phyloP scores from a whole-genome alignment of 2,888 invertebrate species.

The Eupithecia dodoneata region DNA sequence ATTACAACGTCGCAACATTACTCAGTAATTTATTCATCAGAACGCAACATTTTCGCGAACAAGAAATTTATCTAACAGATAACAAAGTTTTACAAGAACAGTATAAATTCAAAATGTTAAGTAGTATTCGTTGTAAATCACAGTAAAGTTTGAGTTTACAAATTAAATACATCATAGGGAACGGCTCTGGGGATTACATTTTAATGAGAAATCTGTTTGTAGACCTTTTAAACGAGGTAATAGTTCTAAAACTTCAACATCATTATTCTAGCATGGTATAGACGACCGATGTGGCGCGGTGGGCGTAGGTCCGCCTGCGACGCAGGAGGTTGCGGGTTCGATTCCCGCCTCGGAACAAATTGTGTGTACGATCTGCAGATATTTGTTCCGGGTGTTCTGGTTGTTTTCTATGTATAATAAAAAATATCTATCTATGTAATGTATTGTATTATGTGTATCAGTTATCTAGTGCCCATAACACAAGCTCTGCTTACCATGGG shows the following conservation, averaged over 20 bases:
- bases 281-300: too few relatives aligned
- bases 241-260: not conserved
- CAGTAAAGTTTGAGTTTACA: conserved; percentile 51
- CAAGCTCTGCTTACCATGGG: too few relatives aligned
- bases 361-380: too few relatives aligned
- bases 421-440: too few relatives aligned
- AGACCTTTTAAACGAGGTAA: not conserved
- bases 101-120: conserved; percentile 55
- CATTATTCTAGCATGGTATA: too few relatives aligned
- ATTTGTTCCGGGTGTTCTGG: too few relatives aligned
- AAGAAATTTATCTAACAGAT: conserved; percentile 42
- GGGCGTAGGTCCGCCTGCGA: too few relatives aligned
- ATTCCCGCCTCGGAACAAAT: too few relatives aligned
- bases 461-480: too few relatives aligned
- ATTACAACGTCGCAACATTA: conserved; percentile 28
- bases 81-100: conserved; percentile 47
- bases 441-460: too few relatives aligned
- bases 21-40: conserved; percentile 40
- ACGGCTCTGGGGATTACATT: conserved; percentile 50
- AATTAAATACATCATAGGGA: conserved; percentile 53
- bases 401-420: too few relatives aligned
- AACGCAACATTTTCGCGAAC: conserved; percentile 37
- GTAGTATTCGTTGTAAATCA: conserved; percentile 53
- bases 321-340: too few relatives aligned
- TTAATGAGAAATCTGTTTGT: conserved; percentile 44